Evolutionary conservation across 1,140 invertebrate genomes (phyloP).

Genomic region (Phymastichus coffea): DNA sequence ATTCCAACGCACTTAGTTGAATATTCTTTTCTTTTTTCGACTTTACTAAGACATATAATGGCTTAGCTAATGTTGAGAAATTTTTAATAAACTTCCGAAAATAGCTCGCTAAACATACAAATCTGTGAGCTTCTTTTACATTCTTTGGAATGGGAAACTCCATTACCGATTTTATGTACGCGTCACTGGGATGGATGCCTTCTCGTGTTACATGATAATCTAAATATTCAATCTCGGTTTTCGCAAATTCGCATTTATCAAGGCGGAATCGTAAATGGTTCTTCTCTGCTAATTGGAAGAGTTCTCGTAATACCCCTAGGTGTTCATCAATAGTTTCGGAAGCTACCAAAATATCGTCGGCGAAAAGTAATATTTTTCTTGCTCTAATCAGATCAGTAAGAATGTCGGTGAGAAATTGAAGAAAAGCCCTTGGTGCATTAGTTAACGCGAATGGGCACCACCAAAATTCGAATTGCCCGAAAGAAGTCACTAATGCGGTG

Average conservation of each 20-base stretch:
- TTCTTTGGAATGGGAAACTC: neutral
- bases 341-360: too few species aligned
- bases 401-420: neutral
- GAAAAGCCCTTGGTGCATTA: too few species aligned
- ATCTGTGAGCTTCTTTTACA: neutral
- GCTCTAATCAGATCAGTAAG: neutral
- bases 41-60: neutral
- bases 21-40: neutral
- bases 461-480: neutral
- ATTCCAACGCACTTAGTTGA: too few species aligned
- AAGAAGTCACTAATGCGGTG: too few species aligned
- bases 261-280: too few species aligned
- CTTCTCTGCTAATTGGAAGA: too few species aligned
- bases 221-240: slow-evolving; percentile 5
- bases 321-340: too few species aligned
- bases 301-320: too few species aligned
- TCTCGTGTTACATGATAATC: too few species aligned
- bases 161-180: too few species aligned
- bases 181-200: neutral
- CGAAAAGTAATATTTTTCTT: too few species aligned
- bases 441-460: neutral
- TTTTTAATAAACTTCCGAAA: neutral
- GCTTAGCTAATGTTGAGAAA: neutral
- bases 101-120: neutral
- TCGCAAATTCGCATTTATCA: neutral